Base-by-base conservation (phyloP, 2,797 vertebrate species). In the Cichlasoma orientale region DNA sequence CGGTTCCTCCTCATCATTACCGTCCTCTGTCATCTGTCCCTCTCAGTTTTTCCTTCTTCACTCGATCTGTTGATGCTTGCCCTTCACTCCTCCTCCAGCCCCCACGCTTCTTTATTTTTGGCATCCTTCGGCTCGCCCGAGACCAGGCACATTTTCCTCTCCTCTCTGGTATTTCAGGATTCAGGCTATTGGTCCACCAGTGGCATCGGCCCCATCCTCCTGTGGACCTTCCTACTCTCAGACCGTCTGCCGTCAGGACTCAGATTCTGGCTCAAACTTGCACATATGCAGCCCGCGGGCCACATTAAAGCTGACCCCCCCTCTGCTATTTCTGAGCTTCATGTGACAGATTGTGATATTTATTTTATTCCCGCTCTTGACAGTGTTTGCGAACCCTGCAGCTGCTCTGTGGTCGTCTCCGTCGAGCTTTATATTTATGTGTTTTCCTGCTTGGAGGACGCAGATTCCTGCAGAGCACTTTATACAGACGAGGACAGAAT, bases 291-390 rank as follows among this genome's bases (percentile, higher is more conserved):
- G 33, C 33, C 58, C 38, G 33, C 33, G 23, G 58, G 33, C 33
- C 23, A 21, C 57, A 58, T 13, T 19, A 11, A 54, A 5, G 9
- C 54, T 58, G 72, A 75, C 8, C 56, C 13, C 56, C 56, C 55
- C 27, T 9, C 29, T 9, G 0, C 7, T 0, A 2, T 61, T 79
- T 69, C 41, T 25, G 9, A 27, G 33, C 56, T 52, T 57, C n/a
- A 3, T 72, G 23, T 47, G 75, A 66, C 79, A 80, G 82, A 68
- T 74, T 78, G 77, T 83, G 75, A 63, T 74, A 58, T 78, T 78
- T 71, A 71, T 80, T 78, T 80, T 58, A 47, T 80, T 29, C 47
- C 27, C 41, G 56, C 61, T 0, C 78, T 55, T 11, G 19, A 41
- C 57, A 4, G 68, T 29, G 36, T 73, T 36, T 77, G 33, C 66